Conservation (phyloP, 2,797 vertebrate species). For the Setipinna tenuifilis region DNA sequence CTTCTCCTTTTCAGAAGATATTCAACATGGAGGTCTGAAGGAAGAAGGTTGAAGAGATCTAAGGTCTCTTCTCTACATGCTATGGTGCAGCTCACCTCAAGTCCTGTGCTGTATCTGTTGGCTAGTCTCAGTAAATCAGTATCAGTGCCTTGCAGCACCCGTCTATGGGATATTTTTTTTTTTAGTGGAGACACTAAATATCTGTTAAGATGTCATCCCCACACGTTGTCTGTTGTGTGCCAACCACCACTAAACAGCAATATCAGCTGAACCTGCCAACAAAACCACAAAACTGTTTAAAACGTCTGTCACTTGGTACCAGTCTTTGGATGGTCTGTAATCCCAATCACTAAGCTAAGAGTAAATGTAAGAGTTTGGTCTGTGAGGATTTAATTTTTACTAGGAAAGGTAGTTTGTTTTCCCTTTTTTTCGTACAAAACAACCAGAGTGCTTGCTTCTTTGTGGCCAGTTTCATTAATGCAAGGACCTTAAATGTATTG, state of each 20-base stretch:
- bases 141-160: background rate
- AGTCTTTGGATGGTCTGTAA: background rate
- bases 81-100: background rate
- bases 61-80: background rate
- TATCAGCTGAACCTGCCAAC: conserved; percentile 10
- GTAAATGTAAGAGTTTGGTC: background rate
- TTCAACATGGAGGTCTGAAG: background rate
- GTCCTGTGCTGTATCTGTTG: background rate
- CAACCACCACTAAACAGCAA: background rate
- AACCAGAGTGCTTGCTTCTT: background rate
- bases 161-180: background rate
- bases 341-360: background rate
- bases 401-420: background rate
- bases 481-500: background rate
- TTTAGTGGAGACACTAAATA: background rate
- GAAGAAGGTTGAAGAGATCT: background rate
- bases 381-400: background rate
- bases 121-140: background rate
- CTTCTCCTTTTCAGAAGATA: background rate
- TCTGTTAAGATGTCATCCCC: background rate
- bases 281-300: background rate
- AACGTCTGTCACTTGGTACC: background rate
- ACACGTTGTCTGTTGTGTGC: background rate
- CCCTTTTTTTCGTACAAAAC: background rate
- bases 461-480: background rate